Evolutionary conservation across 2,113 vertebrate genomes (phyloP).

Genomic region (Prionailurus bengalensis): DNA sequence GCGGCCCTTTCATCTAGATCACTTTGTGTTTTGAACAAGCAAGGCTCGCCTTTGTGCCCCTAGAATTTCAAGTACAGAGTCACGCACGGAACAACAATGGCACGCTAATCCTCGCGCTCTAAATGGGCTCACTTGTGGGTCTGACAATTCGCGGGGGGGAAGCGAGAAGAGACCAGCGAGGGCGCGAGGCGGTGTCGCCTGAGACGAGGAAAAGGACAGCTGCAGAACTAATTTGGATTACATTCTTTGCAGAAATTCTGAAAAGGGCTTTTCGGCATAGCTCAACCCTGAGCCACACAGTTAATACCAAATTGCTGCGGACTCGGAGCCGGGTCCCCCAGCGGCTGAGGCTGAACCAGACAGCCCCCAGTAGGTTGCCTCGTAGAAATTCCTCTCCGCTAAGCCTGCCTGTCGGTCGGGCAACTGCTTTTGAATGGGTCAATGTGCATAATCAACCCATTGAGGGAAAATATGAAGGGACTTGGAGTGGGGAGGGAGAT

Average conservation of each 20-base stretch:
- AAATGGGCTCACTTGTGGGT: constrained; percentile 76
- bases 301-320: constrained; percentile 54
- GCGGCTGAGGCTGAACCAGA: constrained; percentile 38
- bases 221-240: constrained; percentile 82
- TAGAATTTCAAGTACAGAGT: constrained; percentile 81
- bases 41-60: constrained; percentile 78
- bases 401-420: constrained; percentile 62
- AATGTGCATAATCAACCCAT: constrained; percentile 72
- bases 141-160: constrained; percentile 49
- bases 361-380: constrained; percentile 70
- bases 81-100: constrained; percentile 76
- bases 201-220: constrained; percentile 70
- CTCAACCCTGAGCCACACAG: constrained; percentile 47
- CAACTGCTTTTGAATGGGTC: constrained; percentile 74
- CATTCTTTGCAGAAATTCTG: constrained; percentile 81
- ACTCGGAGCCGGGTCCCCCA: constrained; percentile 62
- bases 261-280: constrained; percentile 74
- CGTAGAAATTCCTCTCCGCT: constrained; percentile 71
- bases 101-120: constrained; percentile 72
- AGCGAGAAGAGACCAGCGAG: constrained; percentile 42
- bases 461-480: constrained; percentile 61
- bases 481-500: neutral
- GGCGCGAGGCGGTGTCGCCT: constrained; percentile 61
- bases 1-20: constrained; percentile 74
- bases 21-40: constrained; percentile 78